Conservation (phyloP, 2,113 vertebrate genomes). For the Uria lomvia region DNA sequence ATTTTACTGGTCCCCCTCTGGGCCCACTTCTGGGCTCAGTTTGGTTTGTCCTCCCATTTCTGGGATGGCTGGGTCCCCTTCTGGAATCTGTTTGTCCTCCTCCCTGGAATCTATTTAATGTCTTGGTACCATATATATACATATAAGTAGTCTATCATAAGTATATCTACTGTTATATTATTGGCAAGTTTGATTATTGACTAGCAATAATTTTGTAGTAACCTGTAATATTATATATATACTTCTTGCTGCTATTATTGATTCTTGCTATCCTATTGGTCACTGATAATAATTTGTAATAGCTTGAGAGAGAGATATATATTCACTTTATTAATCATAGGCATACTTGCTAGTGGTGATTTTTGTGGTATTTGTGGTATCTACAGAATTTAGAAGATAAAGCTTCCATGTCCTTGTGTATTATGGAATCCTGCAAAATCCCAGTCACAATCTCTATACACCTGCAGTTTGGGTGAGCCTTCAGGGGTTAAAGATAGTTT, state of each 20-base stretch:
- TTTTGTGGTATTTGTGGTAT: neutral
- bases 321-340: neutral
- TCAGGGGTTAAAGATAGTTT: neutral
- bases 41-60: neutral
- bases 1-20: neutral
- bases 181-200: neutral
- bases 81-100: neutral
- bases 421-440: neutral
- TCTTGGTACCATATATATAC: neutral
- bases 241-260: neutral
- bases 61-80: neutral
- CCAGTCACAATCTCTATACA: accelerated
- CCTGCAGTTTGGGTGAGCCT: neutral
- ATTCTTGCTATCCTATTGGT: neutral
- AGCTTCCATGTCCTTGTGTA: neutral
- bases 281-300: neutral
- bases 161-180: neutral
- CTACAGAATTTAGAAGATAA: neutral
- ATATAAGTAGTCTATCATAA: neutral
- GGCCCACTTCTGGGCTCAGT: neutral
- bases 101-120: neutral
- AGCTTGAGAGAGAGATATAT: neutral
- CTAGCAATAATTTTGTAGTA: neutral
- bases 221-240: neutral
- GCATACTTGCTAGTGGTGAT: neutral